phyloP scores from a whole-genome alignment of 1,140 invertebrate genomes.

The Trichomalopsis sarcophagae region DNA sequence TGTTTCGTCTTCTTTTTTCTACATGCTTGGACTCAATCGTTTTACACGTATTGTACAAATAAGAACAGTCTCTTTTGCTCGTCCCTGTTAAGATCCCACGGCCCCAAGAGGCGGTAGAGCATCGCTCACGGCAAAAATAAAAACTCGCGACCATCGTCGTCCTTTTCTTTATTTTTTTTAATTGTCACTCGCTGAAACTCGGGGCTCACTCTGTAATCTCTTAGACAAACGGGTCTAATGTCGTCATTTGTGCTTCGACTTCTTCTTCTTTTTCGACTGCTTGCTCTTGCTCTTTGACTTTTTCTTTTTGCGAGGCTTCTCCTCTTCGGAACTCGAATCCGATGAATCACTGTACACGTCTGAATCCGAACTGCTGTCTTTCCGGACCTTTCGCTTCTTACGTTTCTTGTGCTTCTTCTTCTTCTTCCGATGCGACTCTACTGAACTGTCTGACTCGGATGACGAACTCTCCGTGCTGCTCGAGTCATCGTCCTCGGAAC shows the following conservation, averaged over 20 bases:
- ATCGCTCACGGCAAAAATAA: slow-evolving; percentile 36
- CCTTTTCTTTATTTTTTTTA: not conserved
- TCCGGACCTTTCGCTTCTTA: slow-evolving; percentile 67
- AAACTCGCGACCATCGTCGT: slow-evolving; percentile 31
- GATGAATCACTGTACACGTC: slow-evolving; percentile 71
- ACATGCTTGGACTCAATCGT: slow-evolving; percentile 3
- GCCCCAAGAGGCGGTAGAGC: slow-evolving; percentile 9
- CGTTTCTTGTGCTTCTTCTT: slow-evolving; percentile 72
- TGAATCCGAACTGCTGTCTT: slow-evolving; percentile 68
- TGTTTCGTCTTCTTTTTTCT: not conserved
- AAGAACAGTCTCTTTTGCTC: slow-evolving; percentile 18
- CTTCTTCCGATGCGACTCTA: slow-evolving; percentile 71
- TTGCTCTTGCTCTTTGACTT: slow-evolving; percentile 74
- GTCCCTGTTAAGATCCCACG: not conserved
- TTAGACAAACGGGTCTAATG: slow-evolving; percentile 1
- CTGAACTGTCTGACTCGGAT: slow-evolving; percentile 68
- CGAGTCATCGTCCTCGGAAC: slow-evolving; percentile 65
- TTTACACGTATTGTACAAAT: slow-evolving; percentile 45
- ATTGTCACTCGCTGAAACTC: not conserved
- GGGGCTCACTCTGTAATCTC: slow-evolving; percentile 5
- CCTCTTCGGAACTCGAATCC: slow-evolving; percentile 72
- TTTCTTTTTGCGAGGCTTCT: slow-evolving; percentile 74
- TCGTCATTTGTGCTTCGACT: slow-evolving; percentile 75
- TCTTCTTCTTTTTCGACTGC: slow-evolving; percentile 74
- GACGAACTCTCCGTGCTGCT: slow-evolving; percentile 62